Base-by-base conservation (phyloP, 2,113 vertebrate genomes). In the Paramisgurnus dabryanus region DNA sequence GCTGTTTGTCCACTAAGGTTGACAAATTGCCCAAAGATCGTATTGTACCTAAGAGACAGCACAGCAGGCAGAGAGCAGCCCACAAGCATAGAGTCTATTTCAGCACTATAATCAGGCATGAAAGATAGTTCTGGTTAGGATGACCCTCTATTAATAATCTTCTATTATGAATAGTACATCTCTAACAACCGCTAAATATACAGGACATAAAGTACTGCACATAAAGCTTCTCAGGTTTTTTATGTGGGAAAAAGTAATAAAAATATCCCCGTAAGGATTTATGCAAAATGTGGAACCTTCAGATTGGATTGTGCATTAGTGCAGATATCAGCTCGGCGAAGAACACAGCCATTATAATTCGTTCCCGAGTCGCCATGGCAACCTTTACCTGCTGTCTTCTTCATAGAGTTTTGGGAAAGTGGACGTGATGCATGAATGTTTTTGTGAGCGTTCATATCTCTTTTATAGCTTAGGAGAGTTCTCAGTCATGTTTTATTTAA, bases 351-450 rank as follows among this genome's bases (percentile, higher is more conserved):
- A 67, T 75, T 79, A 63, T 75, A 61, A 82, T 45, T 34, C 27
- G 39, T 57, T 78, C 58, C 49, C 53, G 13, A 58, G 77, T 85
- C 81, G 53, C 61, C 70, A 85, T 85, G 68, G 84, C 77, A 85
- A 85, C 80, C 39, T 70, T 82, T 78, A 85, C 80, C 80, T 82
- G 80, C 72, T 71, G 15, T 74, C 60, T 85, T 22, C 18, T 50
- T 27, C 60, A 39, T 45, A 50, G 41, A 66, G 77, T 82, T 82
- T 72, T 53, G 53, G 60, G 39, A 76, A 73, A 65, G 70, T 34
- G 67, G 34, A 53, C 10, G 53, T 47, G 45, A 58, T 58, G 17
- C 17, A 13, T 58, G n/a, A 60, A 60, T 61, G 77, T 71, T 58
- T 65, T 15, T 57, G 40, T 45, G 22, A 40, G 34, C 3, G 15